Evolutionary conservation across 2,797 vertebrate genomes (phyloP).

Genomic region (Bradypus variegatus): DNA sequence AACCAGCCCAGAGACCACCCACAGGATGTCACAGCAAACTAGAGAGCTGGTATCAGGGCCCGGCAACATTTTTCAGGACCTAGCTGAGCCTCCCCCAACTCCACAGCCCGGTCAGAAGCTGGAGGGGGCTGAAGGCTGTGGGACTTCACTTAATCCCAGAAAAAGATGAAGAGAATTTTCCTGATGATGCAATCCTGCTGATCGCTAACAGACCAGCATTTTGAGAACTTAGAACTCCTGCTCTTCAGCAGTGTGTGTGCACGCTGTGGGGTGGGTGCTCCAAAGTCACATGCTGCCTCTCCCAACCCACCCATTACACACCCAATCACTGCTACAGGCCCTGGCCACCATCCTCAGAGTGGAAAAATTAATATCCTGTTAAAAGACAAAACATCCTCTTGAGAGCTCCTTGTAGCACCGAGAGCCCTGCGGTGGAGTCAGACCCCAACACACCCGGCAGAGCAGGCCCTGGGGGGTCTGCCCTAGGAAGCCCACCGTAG

Average conservation of each 20-base stretch:
- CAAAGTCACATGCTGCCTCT: constrained; percentile 1
- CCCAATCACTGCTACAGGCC: not conserved
- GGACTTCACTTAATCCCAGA: not conserved
- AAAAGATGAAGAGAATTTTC: constrained; percentile 42
- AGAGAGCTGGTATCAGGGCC: constrained; percentile 17
- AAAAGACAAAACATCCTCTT: not conserved
- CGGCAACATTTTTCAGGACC: constrained; percentile 28
- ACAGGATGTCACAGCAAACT: constrained; percentile 2
- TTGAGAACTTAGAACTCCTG: constrained; percentile 19
- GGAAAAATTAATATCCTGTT: constrained; percentile 20
- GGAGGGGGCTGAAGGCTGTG: constrained; percentile 5
- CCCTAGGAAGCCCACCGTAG: constrained; percentile 18
- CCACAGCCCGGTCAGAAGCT: not conserved
- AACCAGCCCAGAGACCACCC: not conserved
- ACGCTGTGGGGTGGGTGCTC: not conserved
- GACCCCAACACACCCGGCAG: not conserved
- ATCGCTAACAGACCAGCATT: constrained; percentile 34
- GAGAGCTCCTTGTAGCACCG: not conserved
- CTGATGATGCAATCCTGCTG: constrained; percentile 37
- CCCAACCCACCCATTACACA: not conserved
- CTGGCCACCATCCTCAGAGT: not conserved
- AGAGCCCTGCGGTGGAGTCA: not conserved
- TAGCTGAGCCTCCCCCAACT: constrained; percentile 1
- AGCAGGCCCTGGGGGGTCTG: not conserved
- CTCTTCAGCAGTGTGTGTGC: not conserved